Percentiles rank a stretch among this genome's conserved stretches.
These are phyloP conservation scores for Acanthopagrus latus DNA, from an alignment of 2,797 vertebrate genomes.

Conservation along the genomic window DNA sequence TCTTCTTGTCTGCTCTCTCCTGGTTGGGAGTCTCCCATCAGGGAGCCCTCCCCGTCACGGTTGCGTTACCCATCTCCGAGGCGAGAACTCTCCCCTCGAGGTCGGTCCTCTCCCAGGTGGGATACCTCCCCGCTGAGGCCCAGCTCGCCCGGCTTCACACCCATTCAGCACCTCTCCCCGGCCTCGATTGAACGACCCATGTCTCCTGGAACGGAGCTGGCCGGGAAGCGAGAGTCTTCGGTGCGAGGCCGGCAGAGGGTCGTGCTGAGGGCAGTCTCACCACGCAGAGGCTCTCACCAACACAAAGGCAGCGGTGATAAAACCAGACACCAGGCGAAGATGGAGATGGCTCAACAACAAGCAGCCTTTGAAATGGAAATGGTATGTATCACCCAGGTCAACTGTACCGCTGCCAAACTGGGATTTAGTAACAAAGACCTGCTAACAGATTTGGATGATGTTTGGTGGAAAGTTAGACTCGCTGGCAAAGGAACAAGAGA, in stretches of 20 bases:
- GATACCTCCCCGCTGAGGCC: conserved; percentile 92
- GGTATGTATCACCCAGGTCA: conserved; percentile 55
- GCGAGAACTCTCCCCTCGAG: conserved; percentile 92
- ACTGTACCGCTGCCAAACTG: not conserved
- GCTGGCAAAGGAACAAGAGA: not conserved
- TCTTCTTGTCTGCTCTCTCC: conserved; percentile 94
- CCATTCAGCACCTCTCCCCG: conserved; percentile 83
- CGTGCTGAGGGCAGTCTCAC: conserved; percentile 92
- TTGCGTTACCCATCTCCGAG: conserved; percentile 94
- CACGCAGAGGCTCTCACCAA: conserved; percentile 93
- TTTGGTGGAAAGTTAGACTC: not conserved
- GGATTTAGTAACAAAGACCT: not conserved
- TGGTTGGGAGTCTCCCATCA: conserved; percentile 93
- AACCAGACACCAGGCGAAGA: conserved; percentile 76
- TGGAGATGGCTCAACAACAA: conserved; percentile 76
- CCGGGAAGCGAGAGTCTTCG: conserved; percentile 90
- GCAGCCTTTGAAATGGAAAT: conserved; percentile 78
- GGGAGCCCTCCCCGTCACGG: conserved; percentile 91
- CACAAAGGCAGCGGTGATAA: conserved; percentile 87
- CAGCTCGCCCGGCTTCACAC: conserved; percentile 87
- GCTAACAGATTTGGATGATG: not conserved
- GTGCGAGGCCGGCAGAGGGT: conserved; percentile 91
- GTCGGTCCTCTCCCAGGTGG: conserved; percentile 91
- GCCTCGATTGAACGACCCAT: conserved; percentile 82
- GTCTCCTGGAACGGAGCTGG: conserved; percentile 90